Conservation (phyloP, 2,113 vertebrate genomes). For the Coreoperca whiteheadi region DNA sequence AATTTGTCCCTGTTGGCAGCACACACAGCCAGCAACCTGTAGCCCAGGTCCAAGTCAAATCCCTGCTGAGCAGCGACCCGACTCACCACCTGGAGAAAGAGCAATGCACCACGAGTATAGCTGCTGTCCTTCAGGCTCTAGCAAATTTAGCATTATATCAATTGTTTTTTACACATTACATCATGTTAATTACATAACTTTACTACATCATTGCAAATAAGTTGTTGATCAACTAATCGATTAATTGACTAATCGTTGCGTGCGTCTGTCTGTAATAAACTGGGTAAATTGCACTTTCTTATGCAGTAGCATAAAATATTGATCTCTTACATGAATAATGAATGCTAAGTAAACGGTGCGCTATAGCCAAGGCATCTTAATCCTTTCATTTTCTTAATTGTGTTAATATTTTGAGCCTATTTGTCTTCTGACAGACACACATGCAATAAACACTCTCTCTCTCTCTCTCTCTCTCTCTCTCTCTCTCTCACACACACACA, state of each 20-base stretch:
- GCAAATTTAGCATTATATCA: neutral
- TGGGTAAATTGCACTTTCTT: neutral
- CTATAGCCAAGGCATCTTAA: constrained; percentile 24
- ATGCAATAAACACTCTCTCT: neutral
- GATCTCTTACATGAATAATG: constrained; percentile 52
- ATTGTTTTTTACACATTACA: neutral
- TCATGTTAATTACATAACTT: neutral
- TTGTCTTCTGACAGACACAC: constrained; percentile 38
- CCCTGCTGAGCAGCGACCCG: constrained; percentile 98
- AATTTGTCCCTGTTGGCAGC: constrained; percentile 99
- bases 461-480: too few species aligned
- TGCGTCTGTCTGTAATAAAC: neutral
- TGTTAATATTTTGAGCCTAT: constrained; percentile 52
- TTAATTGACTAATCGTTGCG: too few species aligned
- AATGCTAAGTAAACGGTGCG: constrained; percentile 45
- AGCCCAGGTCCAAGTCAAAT: constrained; percentile 98
- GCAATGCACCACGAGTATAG: neutral
- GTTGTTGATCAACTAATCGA: too few species aligned
- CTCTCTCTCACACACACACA: neutral
- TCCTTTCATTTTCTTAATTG: constrained; percentile 40
- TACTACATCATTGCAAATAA: neutral
- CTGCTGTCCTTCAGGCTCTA: neutral
- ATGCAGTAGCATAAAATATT: neutral
- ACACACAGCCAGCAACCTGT: constrained; percentile 97
- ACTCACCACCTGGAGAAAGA: constrained; percentile 92